phyloP scores from a whole-genome alignment of 2,797 vertebrate genomes.

The Epinephelus coioides region DNA sequence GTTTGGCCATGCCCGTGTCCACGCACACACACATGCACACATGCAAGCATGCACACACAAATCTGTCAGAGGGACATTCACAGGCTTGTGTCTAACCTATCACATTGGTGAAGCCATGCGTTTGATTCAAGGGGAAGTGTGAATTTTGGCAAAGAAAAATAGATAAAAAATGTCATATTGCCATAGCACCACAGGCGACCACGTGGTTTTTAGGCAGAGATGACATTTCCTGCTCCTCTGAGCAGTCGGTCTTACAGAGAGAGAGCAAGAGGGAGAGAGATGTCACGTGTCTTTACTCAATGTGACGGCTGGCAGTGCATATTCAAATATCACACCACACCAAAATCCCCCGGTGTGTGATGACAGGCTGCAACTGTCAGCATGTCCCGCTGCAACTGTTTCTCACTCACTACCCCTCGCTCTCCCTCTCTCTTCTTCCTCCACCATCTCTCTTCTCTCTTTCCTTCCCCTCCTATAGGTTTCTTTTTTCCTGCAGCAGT shows the following conservation, averaged over 20 bases:
- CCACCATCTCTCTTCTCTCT: neutral
- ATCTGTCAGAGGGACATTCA: conserved; percentile 15
- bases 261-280: conserved; percentile 31
- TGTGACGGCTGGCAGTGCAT: conserved; percentile 66
- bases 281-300: conserved; percentile 56
- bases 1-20: neutral
- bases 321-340: conserved; percentile 65
- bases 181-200: conserved; percentile 39
- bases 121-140: conserved; percentile 49
- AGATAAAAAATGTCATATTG: conserved; percentile 44
- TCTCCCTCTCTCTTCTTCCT: neutral
- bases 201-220: conserved; percentile 72
- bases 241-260: conserved; percentile 38
- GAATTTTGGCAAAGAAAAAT: conserved; percentile 51
- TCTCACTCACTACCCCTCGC: conserved; percentile 37
- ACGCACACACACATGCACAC: neutral
- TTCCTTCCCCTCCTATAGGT: neutral
- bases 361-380: conserved; percentile 64
- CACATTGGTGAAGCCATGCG: conserved; percentile 41
- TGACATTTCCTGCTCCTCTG: conserved; percentile 61
- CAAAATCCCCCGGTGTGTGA: conserved; percentile 51
- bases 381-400: conserved; percentile 30
- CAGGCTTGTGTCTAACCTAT: neutral
- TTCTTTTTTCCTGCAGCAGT: conserved; percentile 16
- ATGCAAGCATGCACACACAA: neutral